phyloP scores from a whole-genome alignment of 2,888 invertebrate genomes.

The Thyatira batis region DNA sequence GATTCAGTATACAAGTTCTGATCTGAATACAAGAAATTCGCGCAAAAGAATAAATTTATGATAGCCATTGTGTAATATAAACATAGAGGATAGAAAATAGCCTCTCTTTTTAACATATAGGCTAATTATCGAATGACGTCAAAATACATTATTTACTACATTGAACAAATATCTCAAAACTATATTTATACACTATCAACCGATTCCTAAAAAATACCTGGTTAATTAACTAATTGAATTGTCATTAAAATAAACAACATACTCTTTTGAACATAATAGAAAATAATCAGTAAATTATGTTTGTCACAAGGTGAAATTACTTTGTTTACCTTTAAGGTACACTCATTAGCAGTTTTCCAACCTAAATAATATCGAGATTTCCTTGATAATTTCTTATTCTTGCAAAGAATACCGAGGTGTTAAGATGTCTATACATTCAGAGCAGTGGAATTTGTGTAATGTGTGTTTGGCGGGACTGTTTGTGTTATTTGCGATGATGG shows the following conservation, averaged over 20 bases:
- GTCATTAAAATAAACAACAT: not conserved
- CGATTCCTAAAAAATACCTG: too few species aligned
- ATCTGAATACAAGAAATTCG: too few species aligned
- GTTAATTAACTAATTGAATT: too few species aligned
- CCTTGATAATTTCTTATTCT: not conserved
- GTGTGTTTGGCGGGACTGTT: constrained; percentile 30
- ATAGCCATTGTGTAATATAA: too few species aligned
- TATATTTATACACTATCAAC: too few species aligned
- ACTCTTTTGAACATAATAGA: not conserved
- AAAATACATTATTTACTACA: too few species aligned
- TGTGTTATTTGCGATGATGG: constrained; percentile 40
- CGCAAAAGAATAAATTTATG: too few species aligned
- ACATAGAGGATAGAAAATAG: too few species aligned
- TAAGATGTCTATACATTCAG: constrained; percentile 6
- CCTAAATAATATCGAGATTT: not conserved
- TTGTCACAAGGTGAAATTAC: not conserved
- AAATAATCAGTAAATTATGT: constrained; percentile 1
- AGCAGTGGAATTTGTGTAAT: constrained; percentile 20
- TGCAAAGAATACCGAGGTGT: not conserved
- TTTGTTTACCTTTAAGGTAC: not conserved
- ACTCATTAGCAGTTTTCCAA: not conserved
- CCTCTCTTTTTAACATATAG: too few species aligned
- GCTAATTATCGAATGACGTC: too few species aligned
- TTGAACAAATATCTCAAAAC: too few species aligned
- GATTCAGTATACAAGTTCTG: too few species aligned